Evolutionary conservation across 2,113 vertebrate genomes (phyloP).

Genomic region (Circaetus cinerascens): DNA sequence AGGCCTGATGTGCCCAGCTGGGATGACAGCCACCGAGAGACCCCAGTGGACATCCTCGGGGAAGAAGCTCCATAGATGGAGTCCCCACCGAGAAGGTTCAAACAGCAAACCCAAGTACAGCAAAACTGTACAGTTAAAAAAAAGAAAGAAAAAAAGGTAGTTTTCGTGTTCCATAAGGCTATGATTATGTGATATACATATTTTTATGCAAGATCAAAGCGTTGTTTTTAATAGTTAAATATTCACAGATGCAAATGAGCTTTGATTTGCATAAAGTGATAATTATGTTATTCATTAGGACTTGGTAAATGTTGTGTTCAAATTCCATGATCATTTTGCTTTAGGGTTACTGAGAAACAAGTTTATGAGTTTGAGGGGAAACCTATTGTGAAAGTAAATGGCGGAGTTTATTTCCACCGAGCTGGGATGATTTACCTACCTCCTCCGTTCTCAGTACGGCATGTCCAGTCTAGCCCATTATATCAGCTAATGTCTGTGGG

Average conservation of each 20-base stretch:
- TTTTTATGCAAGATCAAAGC: constrained; percentile 69
- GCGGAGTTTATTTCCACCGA: neutral
- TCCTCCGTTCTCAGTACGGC: neutral
- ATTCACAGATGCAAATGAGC: constrained; percentile 66
- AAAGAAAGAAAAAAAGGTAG: neutral
- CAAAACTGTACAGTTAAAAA: constrained; percentile 6
- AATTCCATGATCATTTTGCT: constrained; percentile 62
- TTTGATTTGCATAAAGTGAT: constrained; percentile 67
- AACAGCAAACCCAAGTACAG: constrained; percentile 11
- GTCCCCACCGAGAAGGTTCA: constrained; percentile 14
- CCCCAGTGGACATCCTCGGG: neutral
- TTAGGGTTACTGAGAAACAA: constrained; percentile 54
- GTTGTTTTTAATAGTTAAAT: constrained; percentile 72
- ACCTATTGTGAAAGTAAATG: constrained; percentile 41
- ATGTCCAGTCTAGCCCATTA: constrained; percentile 59
- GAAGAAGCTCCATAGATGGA: neutral
- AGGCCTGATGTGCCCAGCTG: neutral
- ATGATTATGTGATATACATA: constrained; percentile 73
- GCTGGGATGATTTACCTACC: constrained; percentile 13
- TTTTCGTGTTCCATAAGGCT: constrained; percentile 68
- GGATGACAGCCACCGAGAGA: neutral
- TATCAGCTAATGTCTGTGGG: constrained; percentile 41
- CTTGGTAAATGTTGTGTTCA: constrained; percentile 68
- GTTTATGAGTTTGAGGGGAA: constrained; percentile 53
- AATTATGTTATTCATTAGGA: constrained; percentile 73